These are phyloP conservation scores for Melanogrammus aeglefinus DNA, from an alignment of 2,797 vertebrate genomes.

Conservation along the genomic window DNA sequence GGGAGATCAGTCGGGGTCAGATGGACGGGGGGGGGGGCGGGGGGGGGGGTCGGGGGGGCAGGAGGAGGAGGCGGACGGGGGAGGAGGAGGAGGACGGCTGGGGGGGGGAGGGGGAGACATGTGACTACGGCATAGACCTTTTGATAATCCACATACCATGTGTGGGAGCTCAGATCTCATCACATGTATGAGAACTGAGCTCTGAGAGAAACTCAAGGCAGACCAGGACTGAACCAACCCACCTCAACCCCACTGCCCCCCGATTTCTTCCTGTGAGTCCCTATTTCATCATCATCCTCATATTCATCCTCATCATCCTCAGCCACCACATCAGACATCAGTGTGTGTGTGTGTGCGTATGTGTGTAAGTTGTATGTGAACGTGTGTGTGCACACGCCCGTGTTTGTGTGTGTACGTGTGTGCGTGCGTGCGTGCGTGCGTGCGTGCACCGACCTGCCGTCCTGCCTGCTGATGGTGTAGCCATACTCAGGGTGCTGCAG, in stretches of 20 bases:
- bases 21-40: too few species aligned
- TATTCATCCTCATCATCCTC: background rate
- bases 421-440: constrained; percentile 5
- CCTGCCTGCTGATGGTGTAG: constrained; percentile 92
- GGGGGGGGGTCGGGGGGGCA: too few species aligned
- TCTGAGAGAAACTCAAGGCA: background rate
- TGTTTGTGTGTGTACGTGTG: constrained; percentile 10
- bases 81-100: too few species aligned
- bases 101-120: background rate
- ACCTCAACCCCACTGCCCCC: too few species aligned
- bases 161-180: background rate
- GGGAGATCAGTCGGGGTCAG: too few species aligned
- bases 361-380: background rate
- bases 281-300: background rate
- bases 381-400: background rate
- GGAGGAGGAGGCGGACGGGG: too few species aligned
- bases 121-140: background rate
- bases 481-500: constrained; percentile 89
- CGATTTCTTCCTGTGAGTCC: background rate
- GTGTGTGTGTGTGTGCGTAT: background rate
- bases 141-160: background rate
- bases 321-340: background rate
- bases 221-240: background rate
- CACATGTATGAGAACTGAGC: background rate
- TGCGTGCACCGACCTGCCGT: constrained; percentile 81